These are phyloP conservation scores for Capromys pilorides DNA, from an alignment of 2,797 vertebrate species.

Conservation along the genomic window DNA sequence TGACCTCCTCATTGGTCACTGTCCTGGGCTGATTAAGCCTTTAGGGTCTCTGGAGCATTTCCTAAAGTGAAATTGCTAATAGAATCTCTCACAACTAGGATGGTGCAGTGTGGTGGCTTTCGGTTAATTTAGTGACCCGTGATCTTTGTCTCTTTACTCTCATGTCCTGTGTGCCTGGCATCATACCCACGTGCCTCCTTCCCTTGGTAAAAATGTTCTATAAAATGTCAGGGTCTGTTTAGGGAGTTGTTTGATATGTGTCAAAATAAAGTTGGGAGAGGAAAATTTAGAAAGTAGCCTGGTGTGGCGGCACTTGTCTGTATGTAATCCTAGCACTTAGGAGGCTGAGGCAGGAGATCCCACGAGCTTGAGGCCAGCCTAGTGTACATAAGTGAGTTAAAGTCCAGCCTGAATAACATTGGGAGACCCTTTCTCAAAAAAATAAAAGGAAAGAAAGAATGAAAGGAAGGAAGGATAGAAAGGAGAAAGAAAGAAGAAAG, in stretches of 20 bases:
- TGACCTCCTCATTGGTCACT: neutral
- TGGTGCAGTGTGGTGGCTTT: neutral
- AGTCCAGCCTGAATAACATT: neutral
- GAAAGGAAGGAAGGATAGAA: too few species aligned
- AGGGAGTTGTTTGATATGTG: neutral
- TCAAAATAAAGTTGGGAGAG: neutral
- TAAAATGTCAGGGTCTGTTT: conserved; percentile 22
- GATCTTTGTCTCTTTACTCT: conserved; percentile 47
- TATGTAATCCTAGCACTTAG: neutral
- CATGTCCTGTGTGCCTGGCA: neutral
- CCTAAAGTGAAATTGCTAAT: conserved; percentile 55
- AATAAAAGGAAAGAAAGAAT: too few species aligned
- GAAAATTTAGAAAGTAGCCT: neutral
- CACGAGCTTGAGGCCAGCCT: neutral
- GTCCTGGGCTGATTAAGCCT: conserved; percentile 50
- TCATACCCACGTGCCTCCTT: neutral
- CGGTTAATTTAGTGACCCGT: conserved; percentile 45
- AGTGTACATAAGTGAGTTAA: neutral
- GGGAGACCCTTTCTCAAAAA: neutral
- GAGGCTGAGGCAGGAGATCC: neutral
- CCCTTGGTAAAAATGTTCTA: neutral
- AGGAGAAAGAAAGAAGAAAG: too few species aligned
- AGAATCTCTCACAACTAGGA: neutral
- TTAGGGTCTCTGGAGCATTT: conserved; percentile 58
- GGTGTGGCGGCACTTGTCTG: neutral